Percentiles rank a stretch among this genome's conserved stretches.
These are phyloP conservation scores for Dolichoris vasculosae DNA, from an alignment of 1,140 invertebrate species.

Conservation along the genomic window DNA sequence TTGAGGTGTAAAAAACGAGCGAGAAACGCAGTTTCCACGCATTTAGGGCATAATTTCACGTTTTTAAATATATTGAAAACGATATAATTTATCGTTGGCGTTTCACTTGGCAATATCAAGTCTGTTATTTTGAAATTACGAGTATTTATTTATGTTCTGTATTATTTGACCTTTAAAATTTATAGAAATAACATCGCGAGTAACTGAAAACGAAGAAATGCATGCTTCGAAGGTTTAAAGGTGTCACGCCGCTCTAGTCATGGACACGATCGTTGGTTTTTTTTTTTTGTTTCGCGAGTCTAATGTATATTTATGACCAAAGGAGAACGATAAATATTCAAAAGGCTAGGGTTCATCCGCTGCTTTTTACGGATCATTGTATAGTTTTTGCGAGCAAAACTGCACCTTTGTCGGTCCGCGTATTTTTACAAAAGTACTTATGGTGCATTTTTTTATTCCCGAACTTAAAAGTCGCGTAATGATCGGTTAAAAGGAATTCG, in stretches of 20 bases:
- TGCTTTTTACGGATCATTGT: background rate
- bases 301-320: constrained; percentile 7
- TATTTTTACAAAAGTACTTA: background rate
- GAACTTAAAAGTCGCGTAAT: too few relatives aligned
- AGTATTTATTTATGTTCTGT: background rate
- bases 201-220: background rate
- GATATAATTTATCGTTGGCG: too few relatives aligned
- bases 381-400: background rate
- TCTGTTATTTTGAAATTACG: too few relatives aligned
- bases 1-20: too few relatives aligned
- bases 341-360: background rate
- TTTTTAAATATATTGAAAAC: too few relatives aligned
- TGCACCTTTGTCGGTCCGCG: background rate
- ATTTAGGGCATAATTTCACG: too few relatives aligned
- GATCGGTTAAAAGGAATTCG: too few relatives aligned
- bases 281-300: background rate
- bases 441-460: too few relatives aligned
- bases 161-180: background rate
- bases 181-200: background rate
- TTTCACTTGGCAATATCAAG: too few relatives aligned
- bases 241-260: constrained; percentile 24
- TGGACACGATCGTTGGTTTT: background rate
- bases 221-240: constrained; percentile 13
- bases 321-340: background rate
- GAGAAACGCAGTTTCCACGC: too few relatives aligned